Percentiles rank a stretch among this genome's conserved stretches.
Conservation (phyloP, 1,140 invertebrate genomes). For the Leptopilina clavipes region DNA sequence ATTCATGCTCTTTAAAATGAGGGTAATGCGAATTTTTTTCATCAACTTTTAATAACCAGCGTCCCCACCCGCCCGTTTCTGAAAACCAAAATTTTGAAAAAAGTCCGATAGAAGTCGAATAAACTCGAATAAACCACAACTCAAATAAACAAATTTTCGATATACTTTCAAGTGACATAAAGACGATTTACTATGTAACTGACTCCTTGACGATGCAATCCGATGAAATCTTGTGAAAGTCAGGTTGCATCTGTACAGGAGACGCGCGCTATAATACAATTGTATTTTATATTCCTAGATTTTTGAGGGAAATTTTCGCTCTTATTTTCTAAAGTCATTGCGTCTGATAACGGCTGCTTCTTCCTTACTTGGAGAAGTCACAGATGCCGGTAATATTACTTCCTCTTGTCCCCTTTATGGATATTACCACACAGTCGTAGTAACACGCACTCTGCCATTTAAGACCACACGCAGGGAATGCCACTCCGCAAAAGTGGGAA, state of each 20-base stretch:
- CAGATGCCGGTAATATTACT: slow-evolving; percentile 73
- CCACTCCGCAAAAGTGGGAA: slow-evolving; percentile 53
- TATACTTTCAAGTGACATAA: no score
- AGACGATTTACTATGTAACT: not conserved
- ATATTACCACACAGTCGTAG: slow-evolving; percentile 66
- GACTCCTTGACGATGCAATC: slow-evolving; percentile 19
- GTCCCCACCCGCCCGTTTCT: no score
- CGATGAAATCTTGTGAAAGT: slow-evolving; percentile 16
- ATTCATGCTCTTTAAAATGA: no score
- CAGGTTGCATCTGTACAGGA: slow-evolving; percentile 41
- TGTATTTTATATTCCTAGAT: slow-evolving; percentile 39
- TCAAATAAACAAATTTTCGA: no score
- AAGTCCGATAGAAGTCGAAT: no score
- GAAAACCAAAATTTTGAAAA: no score
- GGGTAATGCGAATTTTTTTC: no score
- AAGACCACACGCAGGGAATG: slow-evolving; percentile 47
- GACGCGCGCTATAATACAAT: slow-evolving; percentile 42
- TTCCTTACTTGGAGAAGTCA: slow-evolving; percentile 52
- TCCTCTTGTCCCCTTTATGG: slow-evolving; percentile 71
- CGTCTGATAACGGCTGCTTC: slow-evolving; percentile 49
- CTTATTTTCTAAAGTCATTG: slow-evolving; percentile 43
- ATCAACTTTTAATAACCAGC: no score
- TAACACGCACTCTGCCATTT: slow-evolving; percentile 51
- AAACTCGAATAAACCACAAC: no score
- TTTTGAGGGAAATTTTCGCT: slow-evolving; percentile 41